Base-by-base conservation (phyloP, 1,140 invertebrate genomes). In the Trachelipus rathkii region DNA sequence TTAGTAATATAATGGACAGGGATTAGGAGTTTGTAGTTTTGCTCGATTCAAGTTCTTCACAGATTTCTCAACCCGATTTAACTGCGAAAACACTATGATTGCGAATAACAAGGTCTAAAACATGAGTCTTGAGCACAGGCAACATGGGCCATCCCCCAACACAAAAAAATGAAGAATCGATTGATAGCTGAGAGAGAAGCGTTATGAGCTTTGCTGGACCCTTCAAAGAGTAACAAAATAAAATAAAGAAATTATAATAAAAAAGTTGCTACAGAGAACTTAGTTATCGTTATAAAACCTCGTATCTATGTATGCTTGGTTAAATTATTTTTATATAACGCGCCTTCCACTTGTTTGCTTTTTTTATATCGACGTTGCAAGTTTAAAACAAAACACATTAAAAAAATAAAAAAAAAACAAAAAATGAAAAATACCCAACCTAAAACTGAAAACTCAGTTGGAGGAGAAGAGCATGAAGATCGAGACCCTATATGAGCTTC, bases 141-240 rank as follows among this genome's bases (percentile, higher is more conserved):
- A 21, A 97, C 96, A 85, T 99, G 97, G 97, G 91, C 95, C 82
- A 89, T 99, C 76, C 88, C 99, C 43, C n/a, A n/a, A n/a, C n/a
- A n/a, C n/a, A n/a, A n/a, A n/a, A n/a, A n/a, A 94, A 97, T 80
- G 97, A 99, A 84, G 97, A 99, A 91, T 98, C 72, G 97, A 99
- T 84, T 99, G 97, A 99, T 97, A 0, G 97, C 99, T 86, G 97
- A 99, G 85, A 33, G 98, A 99, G 87, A 97, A 97, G 90, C n/a
- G 89, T 99, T 33, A 92, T 99, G 88, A n/a, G n/a, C n/a, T 99
- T 99, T 87, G 96, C 95, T 69, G 97, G n/a, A n/a, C 96, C 0
- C 86, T 99, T 76, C 96, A 99, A 89, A n/a, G n/a, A n/a, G n/a
- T n/a, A n/a, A n/a, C n/a, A n/a, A n/a, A n/a, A n/a, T n/a, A n/a